These are phyloP conservation scores for Dinothrombium tinctorium DNA, from an alignment of 1,140 invertebrate species.

Conservation along the genomic window DNA sequence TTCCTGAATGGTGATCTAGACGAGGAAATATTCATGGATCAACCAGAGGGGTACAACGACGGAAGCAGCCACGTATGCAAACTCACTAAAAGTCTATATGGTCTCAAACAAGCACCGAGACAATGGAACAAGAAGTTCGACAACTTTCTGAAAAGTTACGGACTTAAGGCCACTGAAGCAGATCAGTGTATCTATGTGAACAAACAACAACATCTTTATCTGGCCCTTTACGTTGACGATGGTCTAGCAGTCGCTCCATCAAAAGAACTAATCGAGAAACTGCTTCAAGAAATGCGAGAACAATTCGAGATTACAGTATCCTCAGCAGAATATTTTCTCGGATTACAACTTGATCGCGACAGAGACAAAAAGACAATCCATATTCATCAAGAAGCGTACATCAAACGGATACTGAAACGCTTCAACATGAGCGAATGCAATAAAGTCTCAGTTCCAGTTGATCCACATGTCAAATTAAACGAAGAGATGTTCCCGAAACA, in stretches of 20 bases:
- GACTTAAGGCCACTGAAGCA: slow-evolving; percentile 2
- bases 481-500: not conserved
- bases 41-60: slow-evolving; percentile 3
- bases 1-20: slow-evolving; percentile 9
- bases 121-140: slow-evolving; percentile 20
- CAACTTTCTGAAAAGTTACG: not conserved
- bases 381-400: slow-evolving; percentile 6
- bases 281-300: slow-evolving; percentile 1
- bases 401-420: slow-evolving; percentile 7
- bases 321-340: slow-evolving; percentile 2
- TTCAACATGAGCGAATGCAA: slow-evolving; percentile 12
- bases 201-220: not conserved
- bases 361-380: slow-evolving; percentile 4
- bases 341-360: slow-evolving; percentile 3
- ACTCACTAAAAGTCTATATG: slow-evolving; percentile 22
- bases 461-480: not conserved
- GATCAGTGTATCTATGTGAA: slow-evolving; percentile 6
- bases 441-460: slow-evolving; percentile 6
- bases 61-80: slow-evolving; percentile 9
- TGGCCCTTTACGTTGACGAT: slow-evolving; percentile 12
- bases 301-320: slow-evolving; percentile 6
- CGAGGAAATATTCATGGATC: slow-evolving; percentile 7
- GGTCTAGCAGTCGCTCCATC: slow-evolving; percentile 3
- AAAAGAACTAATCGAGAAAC: not conserved
- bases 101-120: slow-evolving; percentile 22